phyloP scores from a whole-genome alignment of 1,140 invertebrate species.

The Rhagoletis zephyria region DNA sequence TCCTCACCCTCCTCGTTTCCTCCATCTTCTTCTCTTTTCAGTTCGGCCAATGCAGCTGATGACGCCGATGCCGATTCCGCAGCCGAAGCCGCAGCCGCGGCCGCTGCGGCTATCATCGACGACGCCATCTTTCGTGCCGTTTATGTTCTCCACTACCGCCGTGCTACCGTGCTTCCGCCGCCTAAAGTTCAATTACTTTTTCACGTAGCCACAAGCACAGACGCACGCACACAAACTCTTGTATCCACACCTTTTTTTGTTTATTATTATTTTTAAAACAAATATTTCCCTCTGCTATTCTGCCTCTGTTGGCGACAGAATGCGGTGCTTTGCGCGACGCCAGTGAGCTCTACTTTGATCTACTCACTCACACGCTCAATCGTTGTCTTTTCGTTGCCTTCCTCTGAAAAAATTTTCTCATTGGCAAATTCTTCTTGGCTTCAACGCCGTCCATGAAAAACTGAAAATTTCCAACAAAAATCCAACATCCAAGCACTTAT shows the following conservation, averaged over 20 bases:
- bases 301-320: not conserved
- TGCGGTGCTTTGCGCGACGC: slow-evolving; percentile 19
- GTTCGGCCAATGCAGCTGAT: slow-evolving; percentile 63
- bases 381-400: slow-evolving; percentile 40
- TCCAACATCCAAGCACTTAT: not conserved
- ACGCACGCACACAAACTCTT: not conserved
- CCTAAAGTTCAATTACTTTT: not conserved
- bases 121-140: slow-evolving; percentile 53
- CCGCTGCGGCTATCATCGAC: slow-evolving; percentile 55
- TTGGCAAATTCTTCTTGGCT: slow-evolving; percentile 21
- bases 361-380: slow-evolving; percentile 43
- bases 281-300: not conserved
- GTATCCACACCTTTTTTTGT: not conserved
- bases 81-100: slow-evolving; percentile 15
- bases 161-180: not conserved
- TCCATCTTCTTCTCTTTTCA: slow-evolving; percentile 59
- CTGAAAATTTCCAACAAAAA: not conserved
- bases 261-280: slow-evolving; percentile 37
- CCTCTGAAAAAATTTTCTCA: slow-evolving; percentile 42
- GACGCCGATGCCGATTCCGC: slow-evolving; percentile 25
- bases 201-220: not conserved
- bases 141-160: slow-evolving; percentile 3
- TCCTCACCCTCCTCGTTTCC: slow-evolving; percentile 64
- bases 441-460: slow-evolving; percentile 23
- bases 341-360: slow-evolving; percentile 24